phyloP scores from a whole-genome alignment of 1,140 invertebrate genomes.

The Dolichoris vasculosae region DNA sequence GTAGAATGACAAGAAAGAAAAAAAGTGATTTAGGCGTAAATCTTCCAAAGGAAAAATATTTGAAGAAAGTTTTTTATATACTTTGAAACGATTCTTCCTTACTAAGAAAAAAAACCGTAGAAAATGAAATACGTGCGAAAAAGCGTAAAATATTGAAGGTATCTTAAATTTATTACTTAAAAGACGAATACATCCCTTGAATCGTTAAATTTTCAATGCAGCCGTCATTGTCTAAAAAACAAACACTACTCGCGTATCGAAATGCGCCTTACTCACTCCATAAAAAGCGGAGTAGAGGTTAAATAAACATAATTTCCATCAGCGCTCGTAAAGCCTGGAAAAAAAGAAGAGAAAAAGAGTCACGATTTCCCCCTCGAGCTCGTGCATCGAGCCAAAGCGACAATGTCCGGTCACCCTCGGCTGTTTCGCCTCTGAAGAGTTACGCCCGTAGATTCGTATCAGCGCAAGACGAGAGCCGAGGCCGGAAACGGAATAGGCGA shows the following conservation, averaged over 20 bases:
- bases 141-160: too few relatives aligned
- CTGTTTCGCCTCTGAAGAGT: background rate
- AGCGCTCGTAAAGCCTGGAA: background rate
- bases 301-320: background rate
- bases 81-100: too few relatives aligned
- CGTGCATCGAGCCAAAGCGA: background rate
- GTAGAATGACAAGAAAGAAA: too few relatives aligned
- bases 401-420: background rate
- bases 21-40: too few relatives aligned
- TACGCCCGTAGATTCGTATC: background rate
- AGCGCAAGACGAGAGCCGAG: background rate
- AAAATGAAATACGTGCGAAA: too few relatives aligned
- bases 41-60: too few relatives aligned
- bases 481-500: conserved; percentile 40
- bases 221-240: too few relatives aligned
- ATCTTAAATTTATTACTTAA: too few relatives aligned
- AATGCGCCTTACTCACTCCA: background rate
- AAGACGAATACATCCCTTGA: too few relatives aligned
- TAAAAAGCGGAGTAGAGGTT: background rate
- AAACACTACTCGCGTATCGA: background rate
- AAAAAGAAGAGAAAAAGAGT: background rate
- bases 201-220: too few relatives aligned
- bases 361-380: background rate
- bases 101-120: too few relatives aligned
- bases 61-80: too few relatives aligned